Base-by-base conservation (phyloP, 92 coral and sea anemone genomes). In the Porites evermanni region DNA sequence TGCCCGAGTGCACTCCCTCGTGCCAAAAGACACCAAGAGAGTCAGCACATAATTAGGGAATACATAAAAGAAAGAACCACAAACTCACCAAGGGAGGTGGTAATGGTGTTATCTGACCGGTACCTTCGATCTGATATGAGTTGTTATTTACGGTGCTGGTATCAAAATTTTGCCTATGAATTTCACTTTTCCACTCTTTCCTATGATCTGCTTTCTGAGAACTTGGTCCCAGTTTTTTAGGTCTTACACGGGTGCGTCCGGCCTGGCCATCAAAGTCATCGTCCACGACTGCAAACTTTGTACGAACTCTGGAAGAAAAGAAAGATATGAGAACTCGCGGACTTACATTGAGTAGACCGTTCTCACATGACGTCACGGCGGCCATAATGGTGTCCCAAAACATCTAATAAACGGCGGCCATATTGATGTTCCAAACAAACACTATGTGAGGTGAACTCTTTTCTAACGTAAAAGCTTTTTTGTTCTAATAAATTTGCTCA, bases 81-180 rank as follows among this genome's bases (percentile, higher is more conserved):
- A 12, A 52, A 56, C 98, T 79, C 72, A 96, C 99, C 97, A 96
- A 74, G 6, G 99, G 99, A 19, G 99, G 99, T 16, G 99, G 99
- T 32, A 96, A 77, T 3, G 98, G 97, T 24, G 96, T 93, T 32
- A 95, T 86, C 69, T 84, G 88, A 68, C 93, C 94, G 19, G 79
- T 54, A 66, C 56, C 64, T 8, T 85, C 88, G 29, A 53, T 73
- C 74, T 61, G 80, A 73, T 83, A 74, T 2, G 87, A 53, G 64
- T 1, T 23, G 66, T 72, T 73, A 74, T 73, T 75, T 51, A 63
- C 21, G 32, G 12, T 14, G 54, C 47, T 65, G 50, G 68, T 51
- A 50, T 83, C 87, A 21, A 73, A 9, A 72, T 50, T 63, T 2
- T 83, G 74, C 18, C 65, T 64, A 32, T 12, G 70, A 12, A 54